These are phyloP conservation scores for Zophobas morio DNA, from an alignment of 1,140 invertebrate genomes.

Conservation along the genomic window DNA sequence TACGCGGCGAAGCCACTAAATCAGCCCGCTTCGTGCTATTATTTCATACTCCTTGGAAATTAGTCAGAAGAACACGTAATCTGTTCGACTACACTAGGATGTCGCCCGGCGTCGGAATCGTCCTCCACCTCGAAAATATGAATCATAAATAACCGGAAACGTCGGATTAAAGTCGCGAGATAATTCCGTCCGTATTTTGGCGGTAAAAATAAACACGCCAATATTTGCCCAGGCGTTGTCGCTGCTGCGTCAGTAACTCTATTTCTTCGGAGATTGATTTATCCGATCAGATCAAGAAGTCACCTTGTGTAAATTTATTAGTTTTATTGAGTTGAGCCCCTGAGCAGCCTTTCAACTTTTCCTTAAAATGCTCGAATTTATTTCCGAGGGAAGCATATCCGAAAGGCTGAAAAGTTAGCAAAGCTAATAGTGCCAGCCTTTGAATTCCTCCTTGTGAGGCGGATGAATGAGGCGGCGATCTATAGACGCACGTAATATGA, in stretches of 20 bases:
- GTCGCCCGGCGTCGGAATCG: neutral
- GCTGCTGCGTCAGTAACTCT: neutral
- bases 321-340: constrained; percentile 18
- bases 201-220: constrained; percentile 2
- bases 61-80: constrained; percentile 31
- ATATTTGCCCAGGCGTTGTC: constrained; percentile 3
- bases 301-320: constrained; percentile 30
- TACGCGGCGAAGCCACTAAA: constrained; percentile 14
- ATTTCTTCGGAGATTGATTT: constrained; percentile 12
- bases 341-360: constrained; percentile 27
- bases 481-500: neutral
- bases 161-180: neutral
- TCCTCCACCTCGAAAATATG: constrained; percentile 6
- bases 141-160: constrained; percentile 1
- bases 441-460: constrained; percentile 4
- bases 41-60: constrained; percentile 18
- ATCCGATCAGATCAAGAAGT: constrained; percentile 21
- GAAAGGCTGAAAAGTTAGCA: constrained; percentile 29
- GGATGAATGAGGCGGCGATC: neutral
- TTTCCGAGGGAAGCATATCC: constrained; percentile 6
- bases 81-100: neutral
- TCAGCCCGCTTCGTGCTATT: constrained; percentile 28
- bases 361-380: constrained; percentile 10
- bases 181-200: neutral
- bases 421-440: constrained; percentile 28